These are phyloP conservation scores for Acridotheres tristis DNA, from an alignment of 2,797 vertebrate species.

Conservation along the genomic window DNA sequence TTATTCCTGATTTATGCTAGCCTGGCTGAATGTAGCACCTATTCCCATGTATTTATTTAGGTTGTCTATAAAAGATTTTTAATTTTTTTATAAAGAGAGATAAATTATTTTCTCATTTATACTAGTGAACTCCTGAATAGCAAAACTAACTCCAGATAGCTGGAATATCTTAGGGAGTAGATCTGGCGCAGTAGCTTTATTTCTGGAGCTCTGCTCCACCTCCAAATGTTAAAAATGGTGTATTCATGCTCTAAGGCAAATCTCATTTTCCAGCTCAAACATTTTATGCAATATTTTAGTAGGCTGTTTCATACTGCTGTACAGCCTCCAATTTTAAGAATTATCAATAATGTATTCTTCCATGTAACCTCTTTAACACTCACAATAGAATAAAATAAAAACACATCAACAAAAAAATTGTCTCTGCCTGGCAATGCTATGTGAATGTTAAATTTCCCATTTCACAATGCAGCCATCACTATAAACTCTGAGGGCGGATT, in stretches of 20 bases:
- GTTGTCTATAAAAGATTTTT: neutral
- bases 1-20: neutral
- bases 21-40: neutral
- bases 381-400: conserved; percentile 58
- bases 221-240: conserved; percentile 48
- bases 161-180: neutral
- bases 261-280: conserved; percentile 47
- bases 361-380: conserved; percentile 49
- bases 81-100: neutral
- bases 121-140: neutral
- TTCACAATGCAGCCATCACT: conserved; percentile 80
- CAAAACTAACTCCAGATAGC: neutral
- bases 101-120: neutral
- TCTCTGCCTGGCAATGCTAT: conserved; percentile 31
- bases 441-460: conserved; percentile 82
- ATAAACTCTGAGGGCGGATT: conserved; percentile 86
- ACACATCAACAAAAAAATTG: conserved; percentile 35
- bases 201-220: conserved; percentile 42
- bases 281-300: conserved; percentile 57
- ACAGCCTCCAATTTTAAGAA: conserved; percentile 9
- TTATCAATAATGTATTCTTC: conserved; percentile 51
- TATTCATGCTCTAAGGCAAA: conserved; percentile 47
- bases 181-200: neutral
- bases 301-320: conserved; percentile 8
- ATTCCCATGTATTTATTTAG: neutral